Evolutionary conservation across 92 coral and sea anemone species (phyloP).

Genomic region (Palythoa caribaeorum): DNA sequence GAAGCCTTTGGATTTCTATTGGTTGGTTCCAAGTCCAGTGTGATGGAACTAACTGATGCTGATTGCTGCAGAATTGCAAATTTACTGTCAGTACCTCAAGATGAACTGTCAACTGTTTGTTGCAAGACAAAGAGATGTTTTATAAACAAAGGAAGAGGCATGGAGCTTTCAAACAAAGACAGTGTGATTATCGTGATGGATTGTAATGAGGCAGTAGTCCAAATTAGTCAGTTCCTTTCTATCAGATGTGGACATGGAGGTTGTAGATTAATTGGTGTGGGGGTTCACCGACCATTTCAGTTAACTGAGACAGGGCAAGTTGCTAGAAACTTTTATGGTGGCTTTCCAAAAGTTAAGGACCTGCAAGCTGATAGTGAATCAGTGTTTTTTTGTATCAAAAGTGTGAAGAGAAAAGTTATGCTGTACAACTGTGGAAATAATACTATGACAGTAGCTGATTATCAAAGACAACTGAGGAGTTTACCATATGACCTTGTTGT

Average conservation of each 20-base stretch:
- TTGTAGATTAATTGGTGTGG: slow-evolving; percentile 7
- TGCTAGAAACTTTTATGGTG: slow-evolving; percentile 4
- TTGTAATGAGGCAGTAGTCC: slow-evolving; percentile 8
- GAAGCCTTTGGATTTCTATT: slow-evolving; percentile 11
- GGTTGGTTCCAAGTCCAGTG: slow-evolving; percentile 41
- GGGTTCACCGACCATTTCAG: slow-evolving; percentile 10
- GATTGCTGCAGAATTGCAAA: slow-evolving; percentile 33
- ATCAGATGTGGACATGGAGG: background rate
- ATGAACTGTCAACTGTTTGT: slow-evolving; percentile 24
- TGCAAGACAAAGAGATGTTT: slow-evolving; percentile 10
- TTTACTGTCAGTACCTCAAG: slow-evolving; percentile 34
- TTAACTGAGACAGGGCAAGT: slow-evolving; percentile 10
- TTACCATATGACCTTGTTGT: slow-evolving; percentile 48
- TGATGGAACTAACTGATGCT: slow-evolving; percentile 16
- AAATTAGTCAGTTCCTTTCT: slow-evolving; percentile 15
- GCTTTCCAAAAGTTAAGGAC: background rate
- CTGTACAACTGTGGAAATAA: background rate
- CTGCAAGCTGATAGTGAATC: background rate
- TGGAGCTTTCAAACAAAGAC: slow-evolving; percentile 11
- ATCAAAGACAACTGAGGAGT: background rate
- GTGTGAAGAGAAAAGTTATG: slow-evolving; percentile 4
- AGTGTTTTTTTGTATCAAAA: background rate
- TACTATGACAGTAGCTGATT: background rate
- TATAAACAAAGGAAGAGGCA: background rate
- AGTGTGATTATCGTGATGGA: slow-evolving; percentile 11